Conservation (phyloP, 1,140 invertebrate genomes). For the Lepidurus arcticus region DNA sequence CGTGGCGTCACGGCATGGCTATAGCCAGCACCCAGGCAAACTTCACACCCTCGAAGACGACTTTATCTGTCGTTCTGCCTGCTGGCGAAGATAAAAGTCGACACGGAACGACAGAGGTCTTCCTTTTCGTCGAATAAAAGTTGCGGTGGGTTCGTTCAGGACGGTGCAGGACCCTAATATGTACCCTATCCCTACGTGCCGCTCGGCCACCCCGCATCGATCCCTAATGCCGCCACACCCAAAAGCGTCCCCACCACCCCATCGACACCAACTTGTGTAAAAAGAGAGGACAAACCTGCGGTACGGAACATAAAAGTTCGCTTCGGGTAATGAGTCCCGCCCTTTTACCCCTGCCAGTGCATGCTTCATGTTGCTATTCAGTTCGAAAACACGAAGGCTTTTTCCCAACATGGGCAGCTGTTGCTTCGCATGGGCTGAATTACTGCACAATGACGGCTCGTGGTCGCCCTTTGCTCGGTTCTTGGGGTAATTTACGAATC, state of each 20-base stretch:
- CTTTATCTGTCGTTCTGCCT: conserved; percentile 8
- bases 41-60: neutral
- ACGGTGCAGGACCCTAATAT: neutral
- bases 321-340: neutral
- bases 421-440: conserved; percentile 1
- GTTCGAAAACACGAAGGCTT: neutral
- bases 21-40: neutral
- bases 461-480: neutral
- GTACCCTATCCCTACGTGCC: neutral
- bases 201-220: neutral
- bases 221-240: neutral
- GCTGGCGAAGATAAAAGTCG: neutral
- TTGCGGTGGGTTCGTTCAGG: neutral
- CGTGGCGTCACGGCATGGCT: neutral
- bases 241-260: neutral
- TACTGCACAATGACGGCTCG: neutral
- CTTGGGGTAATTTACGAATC: neutral
- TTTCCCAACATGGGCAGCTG: neutral
- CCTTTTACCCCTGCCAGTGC: neutral
- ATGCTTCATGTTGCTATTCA: conserved; percentile 17
- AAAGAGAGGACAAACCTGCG: neutral
- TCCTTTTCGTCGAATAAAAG: neutral
- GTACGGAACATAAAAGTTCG: neutral
- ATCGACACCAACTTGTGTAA: neutral
- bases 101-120: neutral